Conservation (phyloP, 1,140 invertebrate species). For the Mya arenaria region DNA sequence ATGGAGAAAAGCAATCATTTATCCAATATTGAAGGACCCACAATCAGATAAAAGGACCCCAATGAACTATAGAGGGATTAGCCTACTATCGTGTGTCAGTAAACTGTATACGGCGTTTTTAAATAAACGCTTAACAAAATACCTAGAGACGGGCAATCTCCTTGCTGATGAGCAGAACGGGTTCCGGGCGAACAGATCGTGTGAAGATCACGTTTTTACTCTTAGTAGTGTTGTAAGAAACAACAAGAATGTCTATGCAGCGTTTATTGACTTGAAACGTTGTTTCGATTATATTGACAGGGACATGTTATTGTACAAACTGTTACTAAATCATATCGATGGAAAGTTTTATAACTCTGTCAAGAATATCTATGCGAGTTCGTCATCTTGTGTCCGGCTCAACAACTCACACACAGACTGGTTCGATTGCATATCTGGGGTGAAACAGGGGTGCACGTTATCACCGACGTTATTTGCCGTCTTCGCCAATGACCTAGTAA, state of each 20-base stretch:
- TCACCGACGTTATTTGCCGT: conserved; percentile 50
- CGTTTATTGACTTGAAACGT: conserved; percentile 31
- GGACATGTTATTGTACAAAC: no score
- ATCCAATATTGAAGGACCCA: conserved; percentile 48
- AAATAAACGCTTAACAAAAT: conserved; percentile 33
- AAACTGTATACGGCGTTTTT: conserved; percentile 56
- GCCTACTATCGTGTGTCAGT: conserved; percentile 38
- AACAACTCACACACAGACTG: conserved; percentile 36
- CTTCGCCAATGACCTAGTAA: conserved; percentile 51
- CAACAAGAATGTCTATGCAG: conserved; percentile 10
- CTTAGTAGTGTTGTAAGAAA: conserved; percentile 41
- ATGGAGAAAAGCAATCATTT: conserved; percentile 59
- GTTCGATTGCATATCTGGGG: conserved; percentile 38
- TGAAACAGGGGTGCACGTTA: conserved; percentile 47
- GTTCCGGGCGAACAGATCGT: conserved; percentile 41
- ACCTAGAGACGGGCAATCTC: conserved; percentile 30
- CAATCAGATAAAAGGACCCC: conserved; percentile 34
- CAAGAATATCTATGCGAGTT: conserved; percentile 21
- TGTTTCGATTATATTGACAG: conserved; percentile 43
- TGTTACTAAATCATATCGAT: no score
- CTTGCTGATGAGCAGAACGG: conserved; percentile 57
- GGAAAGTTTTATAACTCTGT: no score
- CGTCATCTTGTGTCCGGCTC: conserved; percentile 18
- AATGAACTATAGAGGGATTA: conserved; percentile 58
- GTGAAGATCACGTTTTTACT: conserved; percentile 51